Evolutionary conservation across 2,113 vertebrate species (phyloP).

Genomic region (Gobiocypris rarus): DNA sequence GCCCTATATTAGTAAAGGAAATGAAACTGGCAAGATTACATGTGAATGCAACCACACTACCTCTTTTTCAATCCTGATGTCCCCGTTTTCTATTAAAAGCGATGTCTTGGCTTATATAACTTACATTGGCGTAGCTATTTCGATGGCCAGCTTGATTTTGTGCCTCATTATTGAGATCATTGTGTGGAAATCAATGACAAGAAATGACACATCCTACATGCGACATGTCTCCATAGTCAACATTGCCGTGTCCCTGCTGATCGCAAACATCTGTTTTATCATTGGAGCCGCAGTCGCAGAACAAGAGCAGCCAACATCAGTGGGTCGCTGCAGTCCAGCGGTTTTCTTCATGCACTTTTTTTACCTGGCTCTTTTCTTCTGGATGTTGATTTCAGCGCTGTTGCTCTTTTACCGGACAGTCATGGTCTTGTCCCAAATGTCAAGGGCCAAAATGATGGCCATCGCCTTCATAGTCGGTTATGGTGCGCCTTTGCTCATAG

Average conservation of each 20-base stretch:
- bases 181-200: conserved; percentile 80
- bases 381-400: conserved; percentile 87
- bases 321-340: conserved; percentile 74
- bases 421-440: conserved; percentile 80
- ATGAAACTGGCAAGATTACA: conserved; percentile 35
- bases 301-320: neutral
- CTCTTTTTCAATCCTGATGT: conserved; percentile 87
- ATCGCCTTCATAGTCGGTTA: conserved; percentile 82
- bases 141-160: too few relatives aligned
- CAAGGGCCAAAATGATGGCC: conserved; percentile 75
- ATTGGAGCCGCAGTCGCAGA: conserved; percentile 65
- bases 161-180: conserved; percentile 56
- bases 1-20: neutral
- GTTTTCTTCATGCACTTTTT: conserved; percentile 90
- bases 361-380: conserved; percentile 90
- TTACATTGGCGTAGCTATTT: too few relatives aligned
- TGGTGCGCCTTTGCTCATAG: conserved; percentile 81
- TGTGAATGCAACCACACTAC: conserved; percentile 80
- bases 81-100: conserved; percentile 55
- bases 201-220: conserved; percentile 81
- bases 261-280: conserved; percentile 84
- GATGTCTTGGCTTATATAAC: conserved; percentile 45
- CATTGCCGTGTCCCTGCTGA: conserved; percentile 80
- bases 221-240: conserved; percentile 86
- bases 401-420: conserved; percentile 84